phyloP scores from a whole-genome alignment of 1,140 invertebrate species.

The Drosophila novamexicana region DNA sequence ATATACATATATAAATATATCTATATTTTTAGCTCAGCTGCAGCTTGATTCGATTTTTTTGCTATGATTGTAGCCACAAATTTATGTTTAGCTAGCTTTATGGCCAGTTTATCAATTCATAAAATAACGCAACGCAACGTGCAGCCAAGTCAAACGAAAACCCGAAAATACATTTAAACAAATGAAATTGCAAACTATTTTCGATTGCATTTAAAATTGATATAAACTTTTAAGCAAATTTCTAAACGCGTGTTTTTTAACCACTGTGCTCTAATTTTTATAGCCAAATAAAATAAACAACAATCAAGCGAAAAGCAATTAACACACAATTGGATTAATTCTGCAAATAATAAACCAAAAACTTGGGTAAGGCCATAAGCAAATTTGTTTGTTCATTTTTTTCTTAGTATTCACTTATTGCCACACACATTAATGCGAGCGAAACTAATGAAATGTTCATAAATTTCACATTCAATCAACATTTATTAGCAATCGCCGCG shows the following conservation, averaged over 20 bases:
- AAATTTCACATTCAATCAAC: conserved; percentile 49
- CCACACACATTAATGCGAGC: conserved; percentile 12
- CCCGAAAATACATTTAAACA: conserved; percentile 39
- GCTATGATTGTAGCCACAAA: conserved; percentile 59
- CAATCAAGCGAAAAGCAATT: conserved; percentile 2
- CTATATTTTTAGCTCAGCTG: conserved; percentile 33
- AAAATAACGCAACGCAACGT: conserved; percentile 34
- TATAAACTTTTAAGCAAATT: neutral
- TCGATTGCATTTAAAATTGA: conserved; percentile 43
- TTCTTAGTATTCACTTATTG: conserved; percentile 6
- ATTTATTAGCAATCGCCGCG: conserved; percentile 36
- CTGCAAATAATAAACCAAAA: conserved; percentile 19
- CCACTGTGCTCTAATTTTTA: conserved; percentile 41
- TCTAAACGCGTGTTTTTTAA: conserved; percentile 22
- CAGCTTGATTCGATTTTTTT: conserved; percentile 46
- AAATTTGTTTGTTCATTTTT: conserved; percentile 2
- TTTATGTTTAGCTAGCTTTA: conserved; percentile 30
- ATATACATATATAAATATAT: too few relatives aligned
- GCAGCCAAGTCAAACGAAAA: conserved; percentile 42
- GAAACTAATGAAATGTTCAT: conserved; percentile 28
- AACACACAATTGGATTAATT: conserved; percentile 61
- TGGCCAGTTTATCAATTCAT: conserved; percentile 30
- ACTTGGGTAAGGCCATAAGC: conserved; percentile 36
- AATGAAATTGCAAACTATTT: conserved; percentile 60
- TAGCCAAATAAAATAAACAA: conserved; percentile 22